phyloP scores from a whole-genome alignment of 2,113 vertebrate genomes.

The Phalacrocorax carbo region DNA sequence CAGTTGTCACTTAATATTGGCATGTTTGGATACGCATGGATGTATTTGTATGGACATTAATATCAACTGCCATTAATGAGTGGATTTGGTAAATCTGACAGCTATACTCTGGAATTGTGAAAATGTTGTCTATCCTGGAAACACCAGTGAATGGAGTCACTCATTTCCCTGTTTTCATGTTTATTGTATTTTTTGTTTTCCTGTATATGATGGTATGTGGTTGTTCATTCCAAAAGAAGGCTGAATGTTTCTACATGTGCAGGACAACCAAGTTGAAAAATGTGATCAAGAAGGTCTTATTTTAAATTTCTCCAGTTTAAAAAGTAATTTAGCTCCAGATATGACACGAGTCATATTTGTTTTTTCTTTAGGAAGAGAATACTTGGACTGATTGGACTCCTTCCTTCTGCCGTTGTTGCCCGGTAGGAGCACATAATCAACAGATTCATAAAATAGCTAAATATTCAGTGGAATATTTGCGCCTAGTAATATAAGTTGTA shows the following conservation, averaged over 20 bases:
- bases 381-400: not conserved
- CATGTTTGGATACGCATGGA: not conserved
- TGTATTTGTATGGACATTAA: not conserved
- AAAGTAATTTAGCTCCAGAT: not conserved
- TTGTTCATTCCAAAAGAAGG: not conserved
- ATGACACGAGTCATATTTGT: not conserved
- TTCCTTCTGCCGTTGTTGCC: not conserved
- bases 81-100: not conserved
- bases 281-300: not conserved
- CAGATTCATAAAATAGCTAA: not conserved
- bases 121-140: not conserved
- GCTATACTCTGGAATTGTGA: not conserved
- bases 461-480: not conserved
- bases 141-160: not conserved
- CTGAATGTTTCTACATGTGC: not conserved
- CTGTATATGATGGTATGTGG: not conserved
- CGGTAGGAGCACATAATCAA: not conserved
- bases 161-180: not conserved
- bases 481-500: not conserved
- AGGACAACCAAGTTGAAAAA: not conserved
- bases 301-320: not conserved
- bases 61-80: not conserved
- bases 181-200: not conserved
- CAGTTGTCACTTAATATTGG: not conserved
- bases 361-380: conserved; percentile 24